Base-by-base conservation (phyloP, 2,888 invertebrate genomes). In the Cheilosia scutellata region DNA sequence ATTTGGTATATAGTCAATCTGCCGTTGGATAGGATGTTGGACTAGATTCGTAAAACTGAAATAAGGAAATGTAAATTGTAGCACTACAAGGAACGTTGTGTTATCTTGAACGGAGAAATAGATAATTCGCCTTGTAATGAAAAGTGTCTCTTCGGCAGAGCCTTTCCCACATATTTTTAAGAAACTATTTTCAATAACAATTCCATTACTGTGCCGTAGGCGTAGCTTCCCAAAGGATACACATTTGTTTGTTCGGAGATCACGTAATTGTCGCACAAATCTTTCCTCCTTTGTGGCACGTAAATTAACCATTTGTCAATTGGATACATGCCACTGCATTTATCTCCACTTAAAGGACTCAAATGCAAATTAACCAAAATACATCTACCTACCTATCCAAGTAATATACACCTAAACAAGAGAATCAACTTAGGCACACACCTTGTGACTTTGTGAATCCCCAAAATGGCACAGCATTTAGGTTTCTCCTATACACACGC, bases 221-320 rank as follows among this genome's bases (percentile, higher is more conserved):
- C 9, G 4, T 11, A 9, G 37, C 1, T 37, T 11, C 11, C 0
- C 37, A 37, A 4, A 37, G 27, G 5, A 49, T 55, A 5, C 42
- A 42, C 20, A 42, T 55, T 5, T 20, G 31, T 57, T 33, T 5
- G 29, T 4, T 11, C 3, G 33, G 13, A 37, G 63, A 47, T 74
- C 74, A 74, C 63, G 63, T 74, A 74, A 53, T 62, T 55, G 25
- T 27, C 40, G 25, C 42, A 63, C 74, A 74, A 74, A 65, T 75
- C 75, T 65, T 29, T 58, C 58, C 57, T 37, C 33, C 63, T 37
- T 62, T 33, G 55, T 57, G 57, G 29, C 74, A 75, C 74, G 57
- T 75, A 75, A 75, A 75, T 63, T 57, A 57, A 65, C 65, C 74
- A 75, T 75, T 65, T 75, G 57, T 75, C 75, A 75, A 75, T 75